Percentiles rank a stretch among this genome's conserved stretches.
These are phyloP conservation scores for Drosophila rufa DNA, from an alignment of 1,140 invertebrate species.

Conservation along the genomic window DNA sequence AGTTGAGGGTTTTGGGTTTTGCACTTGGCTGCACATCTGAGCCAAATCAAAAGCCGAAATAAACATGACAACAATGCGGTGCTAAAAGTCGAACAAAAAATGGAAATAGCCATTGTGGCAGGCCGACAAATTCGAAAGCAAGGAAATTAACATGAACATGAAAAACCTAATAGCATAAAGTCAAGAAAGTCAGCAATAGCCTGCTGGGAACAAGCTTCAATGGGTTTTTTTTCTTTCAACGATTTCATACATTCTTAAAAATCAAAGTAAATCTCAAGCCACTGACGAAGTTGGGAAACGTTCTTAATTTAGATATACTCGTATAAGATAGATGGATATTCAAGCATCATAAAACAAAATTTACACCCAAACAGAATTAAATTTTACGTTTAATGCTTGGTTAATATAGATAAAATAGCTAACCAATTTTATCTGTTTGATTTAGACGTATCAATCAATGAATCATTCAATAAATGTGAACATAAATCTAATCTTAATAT, in stretches of 20 bases:
- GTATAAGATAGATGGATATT: too few relatives aligned
- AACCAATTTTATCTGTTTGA: neutral
- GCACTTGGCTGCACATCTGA: constrained; percentile 14
- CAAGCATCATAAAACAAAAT: neutral
- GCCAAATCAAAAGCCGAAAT: constrained; percentile 12
- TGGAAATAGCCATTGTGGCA: constrained; percentile 7
- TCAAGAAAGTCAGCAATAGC: neutral
- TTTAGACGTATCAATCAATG: neutral
- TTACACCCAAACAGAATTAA: neutral
- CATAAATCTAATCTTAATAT: neutral
- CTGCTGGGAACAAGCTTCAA: neutral
- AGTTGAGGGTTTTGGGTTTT: constrained; percentile 16
- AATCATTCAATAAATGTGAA: neutral
- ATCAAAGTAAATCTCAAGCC: too few relatives aligned
- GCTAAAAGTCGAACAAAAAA: neutral
- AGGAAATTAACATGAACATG: constrained; percentile 15
- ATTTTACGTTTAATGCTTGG: too few relatives aligned
- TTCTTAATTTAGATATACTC: too few relatives aligned
- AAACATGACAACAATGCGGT: constrained; percentile 18
- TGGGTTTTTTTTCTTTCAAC: too few relatives aligned
- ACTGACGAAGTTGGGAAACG: too few relatives aligned
- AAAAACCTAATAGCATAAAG: neutral
- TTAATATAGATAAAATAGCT: neutral
- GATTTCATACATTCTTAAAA: too few relatives aligned
- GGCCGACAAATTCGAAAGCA: constrained; percentile 7